Evolutionary conservation across 2,113 vertebrate genomes (phyloP).

Genomic region (Dromas ardeola): DNA sequence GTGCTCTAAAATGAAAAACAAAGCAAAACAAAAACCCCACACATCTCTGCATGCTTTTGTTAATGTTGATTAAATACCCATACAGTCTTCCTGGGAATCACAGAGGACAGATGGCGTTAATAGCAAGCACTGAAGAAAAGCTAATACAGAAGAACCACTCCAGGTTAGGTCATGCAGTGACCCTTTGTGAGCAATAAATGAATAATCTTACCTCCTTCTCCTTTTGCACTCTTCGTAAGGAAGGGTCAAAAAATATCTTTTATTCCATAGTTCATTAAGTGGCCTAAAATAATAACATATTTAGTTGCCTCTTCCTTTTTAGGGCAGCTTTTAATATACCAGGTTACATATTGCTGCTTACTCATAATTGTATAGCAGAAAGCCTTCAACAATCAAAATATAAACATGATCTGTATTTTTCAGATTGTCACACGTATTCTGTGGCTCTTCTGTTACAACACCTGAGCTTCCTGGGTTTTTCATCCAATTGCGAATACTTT

Average conservation of each 20-base stretch:
- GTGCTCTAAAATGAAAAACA: not conserved
- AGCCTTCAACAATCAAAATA: slow-evolving; percentile 91
- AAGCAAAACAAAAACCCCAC: not conserved
- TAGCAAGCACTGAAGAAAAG: not conserved
- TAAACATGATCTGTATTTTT: slow-evolving; percentile 43
- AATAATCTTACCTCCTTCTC: slow-evolving; percentile 81
- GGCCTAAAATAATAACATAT: slow-evolving; percentile 75
- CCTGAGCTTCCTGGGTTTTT: slow-evolving; percentile 57
- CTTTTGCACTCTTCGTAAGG: slow-evolving; percentile 90
- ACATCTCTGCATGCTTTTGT: not conserved
- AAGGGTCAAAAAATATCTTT: slow-evolving; percentile 89
- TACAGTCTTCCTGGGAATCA: not conserved
- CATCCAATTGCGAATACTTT: slow-evolving; percentile 75
- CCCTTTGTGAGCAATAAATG: not conserved
- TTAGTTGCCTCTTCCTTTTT: not conserved
- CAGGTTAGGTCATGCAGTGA: not conserved
- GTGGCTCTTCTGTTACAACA: not conserved
- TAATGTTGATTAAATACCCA: not conserved
- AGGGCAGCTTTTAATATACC: not conserved
- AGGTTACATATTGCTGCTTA: slow-evolving; percentile 62
- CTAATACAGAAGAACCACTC: not conserved
- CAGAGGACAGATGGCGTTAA: not conserved
- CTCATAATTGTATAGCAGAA: slow-evolving; percentile 93
- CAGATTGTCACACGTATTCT: not conserved
- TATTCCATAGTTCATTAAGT: slow-evolving; percentile 84